Base-by-base conservation (phyloP, 2,888 invertebrate genomes). In the Scrobipalpa atriplicella region DNA sequence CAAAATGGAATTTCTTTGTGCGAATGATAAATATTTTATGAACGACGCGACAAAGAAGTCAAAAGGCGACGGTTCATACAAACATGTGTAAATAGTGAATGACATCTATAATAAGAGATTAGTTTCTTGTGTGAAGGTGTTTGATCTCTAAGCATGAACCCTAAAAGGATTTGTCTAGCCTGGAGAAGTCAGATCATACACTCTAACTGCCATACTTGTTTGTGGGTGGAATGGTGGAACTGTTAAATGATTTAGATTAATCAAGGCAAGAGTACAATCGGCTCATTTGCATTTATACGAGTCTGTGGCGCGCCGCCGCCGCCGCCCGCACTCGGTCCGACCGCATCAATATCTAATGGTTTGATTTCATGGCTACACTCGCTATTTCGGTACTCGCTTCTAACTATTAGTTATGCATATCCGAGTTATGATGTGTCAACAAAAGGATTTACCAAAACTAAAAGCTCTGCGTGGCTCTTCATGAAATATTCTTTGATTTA, bases 1-100 rank as follows among this genome's bases (percentile, higher is more conserved):
- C 81, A 86, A 89, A 87, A 90, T 88, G 84, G 87, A 88, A 89
- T 89, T 89, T 89, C 87, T 89, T 89, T 90, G 87, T 88, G 80
- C 75, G 80, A 81, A 84, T 85, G 82, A 88, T 90, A 87, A 88
- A 89, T 91, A 88, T 89, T 89, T 81, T 80, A 87, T 84, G 84
- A 88, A 85, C 81, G 83, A 84, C 80, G 85, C 83, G 84, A 86
- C 87, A 87, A 88, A 88, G 85, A 85, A 83, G 78, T 81, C 81
- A 81, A 85, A 85, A 80, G 82, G 80, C 77, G 78, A 70, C 72
- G 72, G 71, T 73, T 72, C 77, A 76, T 76, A 72, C 72, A 72
- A 74, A 67, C 76, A 78, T 83, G 62, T 62, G 62, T 80, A 81
- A 85, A 86, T 85, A 85, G 84, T 82, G 72, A 80, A 70, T 70